These are phyloP conservation scores for Nemopilema nomurai DNA, from an alignment of 30 jellyfish, hydroid and myxozoan genomes.

Conservation along the genomic window DNA sequence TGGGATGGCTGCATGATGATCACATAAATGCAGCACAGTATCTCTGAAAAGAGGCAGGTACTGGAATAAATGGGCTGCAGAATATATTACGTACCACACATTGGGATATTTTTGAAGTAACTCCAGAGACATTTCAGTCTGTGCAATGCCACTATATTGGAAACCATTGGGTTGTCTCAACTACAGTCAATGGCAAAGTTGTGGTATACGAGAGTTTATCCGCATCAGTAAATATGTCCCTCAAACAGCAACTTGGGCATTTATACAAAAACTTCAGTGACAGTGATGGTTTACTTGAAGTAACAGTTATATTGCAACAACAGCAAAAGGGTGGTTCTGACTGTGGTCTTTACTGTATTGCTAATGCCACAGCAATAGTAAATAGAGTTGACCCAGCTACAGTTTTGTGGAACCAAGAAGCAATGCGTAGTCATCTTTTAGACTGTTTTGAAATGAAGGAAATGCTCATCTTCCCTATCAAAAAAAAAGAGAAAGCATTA, in stretches of 20 bases:
- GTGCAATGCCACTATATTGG: slow-evolving; percentile 42
- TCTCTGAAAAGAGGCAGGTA: not conserved
- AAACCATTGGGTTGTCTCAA: slow-evolving; percentile 21
- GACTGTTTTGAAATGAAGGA: too few species aligned
- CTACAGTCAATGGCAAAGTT: slow-evolving; percentile 6
- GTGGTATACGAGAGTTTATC: slow-evolving; percentile 4
- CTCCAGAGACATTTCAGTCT: not conserved
- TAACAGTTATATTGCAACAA: slow-evolving; percentile 3
- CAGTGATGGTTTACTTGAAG: not conserved
- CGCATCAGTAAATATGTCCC: not conserved
- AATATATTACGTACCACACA: not conserved
- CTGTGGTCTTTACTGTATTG: slow-evolving; percentile 17
- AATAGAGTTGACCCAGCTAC: too few species aligned
- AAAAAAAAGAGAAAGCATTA: too few species aligned
- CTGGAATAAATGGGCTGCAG: slow-evolving; percentile 14
- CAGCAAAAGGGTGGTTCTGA: not conserved
- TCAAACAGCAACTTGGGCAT: slow-evolving; percentile 9
- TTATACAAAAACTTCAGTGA: slow-evolving; percentile 1
- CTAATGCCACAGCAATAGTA: too few species aligned
- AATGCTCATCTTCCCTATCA: too few species aligned
- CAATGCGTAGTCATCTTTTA: too few species aligned
- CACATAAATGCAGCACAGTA: slow-evolving; percentile 28
- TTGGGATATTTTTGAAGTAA: too few species aligned
- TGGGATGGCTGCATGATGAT: slow-evolving; percentile 28
- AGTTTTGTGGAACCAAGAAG: too few species aligned